Percentiles rank a stretch among this genome's conserved stretches.
These are phyloP conservation scores for Falcunculus frontatus DNA, from an alignment of 2,113 vertebrate genomes.

Conservation along the genomic window DNA sequence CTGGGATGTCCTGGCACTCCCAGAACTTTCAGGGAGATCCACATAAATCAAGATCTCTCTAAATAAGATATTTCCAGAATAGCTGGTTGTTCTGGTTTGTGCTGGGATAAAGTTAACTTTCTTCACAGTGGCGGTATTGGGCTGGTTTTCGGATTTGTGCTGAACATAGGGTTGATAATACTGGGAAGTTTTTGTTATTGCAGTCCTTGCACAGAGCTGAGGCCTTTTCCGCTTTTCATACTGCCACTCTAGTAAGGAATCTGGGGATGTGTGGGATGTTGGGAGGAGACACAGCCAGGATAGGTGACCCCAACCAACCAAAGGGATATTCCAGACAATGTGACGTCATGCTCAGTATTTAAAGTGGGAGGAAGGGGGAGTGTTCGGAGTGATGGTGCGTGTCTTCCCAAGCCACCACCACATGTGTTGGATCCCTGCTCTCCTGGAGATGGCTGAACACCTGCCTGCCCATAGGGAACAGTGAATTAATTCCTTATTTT, in stretches of 20 bases:
- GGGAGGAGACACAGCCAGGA: background rate
- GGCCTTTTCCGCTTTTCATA: background rate
- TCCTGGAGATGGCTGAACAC: background rate
- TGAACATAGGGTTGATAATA: background rate
- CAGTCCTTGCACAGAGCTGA: too few species aligned
- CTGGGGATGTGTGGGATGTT: accelerated
- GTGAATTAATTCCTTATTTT: background rate
- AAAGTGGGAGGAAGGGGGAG: background rate
- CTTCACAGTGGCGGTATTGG: background rate
- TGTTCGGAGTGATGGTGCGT: background rate
- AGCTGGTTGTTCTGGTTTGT: background rate
- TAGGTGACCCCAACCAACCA: background rate
- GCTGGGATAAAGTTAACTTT: background rate
- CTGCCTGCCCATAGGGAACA: background rate
- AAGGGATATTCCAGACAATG: too few species aligned
- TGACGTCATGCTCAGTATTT: background rate
- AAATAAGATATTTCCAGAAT: background rate
- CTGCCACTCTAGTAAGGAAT: background rate
- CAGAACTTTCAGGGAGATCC: background rate
- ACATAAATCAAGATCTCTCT: background rate
- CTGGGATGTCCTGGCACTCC: background rate
- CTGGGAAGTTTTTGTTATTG: background rate
- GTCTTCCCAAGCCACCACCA: background rate
- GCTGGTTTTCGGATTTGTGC: background rate
- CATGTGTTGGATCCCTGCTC: too few species aligned